These are phyloP conservation scores for Larimichthys crocea DNA, from an alignment of 2,113 vertebrate genomes.

Conservation along the genomic window DNA sequence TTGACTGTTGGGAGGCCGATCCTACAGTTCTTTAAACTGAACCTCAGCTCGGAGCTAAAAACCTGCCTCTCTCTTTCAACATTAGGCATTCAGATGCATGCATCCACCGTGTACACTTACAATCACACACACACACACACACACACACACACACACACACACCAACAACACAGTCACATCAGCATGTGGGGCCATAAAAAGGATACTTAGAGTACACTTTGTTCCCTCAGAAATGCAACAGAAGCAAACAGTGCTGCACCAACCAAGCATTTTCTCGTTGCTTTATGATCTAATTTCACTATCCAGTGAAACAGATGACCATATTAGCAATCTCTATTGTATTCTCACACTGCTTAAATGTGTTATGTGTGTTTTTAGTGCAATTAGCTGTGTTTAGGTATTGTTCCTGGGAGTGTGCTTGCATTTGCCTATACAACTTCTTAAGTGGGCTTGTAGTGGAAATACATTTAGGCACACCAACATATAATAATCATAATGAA, in stretches of 20 bases:
- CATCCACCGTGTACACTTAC: background rate
- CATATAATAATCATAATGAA: conserved; percentile 62
- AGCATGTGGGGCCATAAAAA: conserved; percentile 71
- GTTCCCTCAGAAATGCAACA: conserved; percentile 79
- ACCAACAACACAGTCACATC: conserved; percentile 42
- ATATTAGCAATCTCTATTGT: conserved; percentile 72
- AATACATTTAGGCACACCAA: conserved; percentile 47
- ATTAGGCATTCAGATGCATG: conserved; percentile 37
- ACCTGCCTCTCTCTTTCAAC: conserved; percentile 63
- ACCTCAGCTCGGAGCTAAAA: conserved; percentile 42
- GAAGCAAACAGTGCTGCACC: conserved; percentile 75
- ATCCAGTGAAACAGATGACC: conserved; percentile 78
- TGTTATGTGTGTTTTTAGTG: conserved; percentile 57
- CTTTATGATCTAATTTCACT: conserved; percentile 80
- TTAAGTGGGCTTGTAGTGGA: conserved; percentile 52
- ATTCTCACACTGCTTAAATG: conserved; percentile 47
- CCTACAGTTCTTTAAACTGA: conserved; percentile 60
- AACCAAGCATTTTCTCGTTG: conserved; percentile 70
- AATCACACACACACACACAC: conserved; percentile 12
- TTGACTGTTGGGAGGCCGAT: conserved; percentile 51
- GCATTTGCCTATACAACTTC: conserved; percentile 53
- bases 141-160: conserved; percentile 32
- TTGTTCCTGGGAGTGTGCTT: conserved; percentile 69
- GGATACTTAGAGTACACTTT: conserved; percentile 74
- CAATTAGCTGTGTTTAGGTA: conserved; percentile 66